Evolutionary conservation across 2,113 vertebrate species (phyloP), one percentile per base, ranked within the genome.

Genomic region (Copsychus sechellarum): DNA sequence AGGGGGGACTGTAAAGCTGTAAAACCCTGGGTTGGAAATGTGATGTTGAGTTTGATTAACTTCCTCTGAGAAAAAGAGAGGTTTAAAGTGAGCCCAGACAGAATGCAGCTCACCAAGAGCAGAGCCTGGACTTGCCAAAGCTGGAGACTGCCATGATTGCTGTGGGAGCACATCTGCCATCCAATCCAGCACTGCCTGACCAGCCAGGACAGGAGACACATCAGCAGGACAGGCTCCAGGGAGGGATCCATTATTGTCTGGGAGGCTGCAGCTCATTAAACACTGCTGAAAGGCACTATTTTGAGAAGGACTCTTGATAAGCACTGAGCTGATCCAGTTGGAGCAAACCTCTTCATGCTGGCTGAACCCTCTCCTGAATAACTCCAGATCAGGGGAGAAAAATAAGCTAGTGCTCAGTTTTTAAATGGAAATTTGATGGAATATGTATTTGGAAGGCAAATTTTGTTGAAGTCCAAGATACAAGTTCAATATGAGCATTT

Each of bases 231-330:
- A 57, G 89, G 33, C 78, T 83, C 5, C 1, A 48, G 83, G 64
- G 18, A 58, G 53, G 61, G 48, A 48, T 56, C 73, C 48, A 8
- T 70, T 57, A 48, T 64, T 81, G 83, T 81, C 36, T 74, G 70
- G 80, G 92, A 83, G 61, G 80, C 64, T 66, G 22, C 83, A 86
- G 88, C 91, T 95, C 86, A 74, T 92, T 71, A 48, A 84, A 53
- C 3, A 3, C 45, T 51, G 77, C 65, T 71, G 72, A 81, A 87
- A 91, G 73, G 53, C 1, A 0, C 92, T 95, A 13, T 93, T 91
- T 91, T 65, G 86, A 72, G 88, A 70, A 36, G 43, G 53, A 56
- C 43, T 74, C 0, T 54, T 79, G 77, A 60, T 57, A 71, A 56
- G 40, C 73, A 43, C 72, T 56, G 72, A 84, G 65, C 86, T 72